A percentile compares a stretch with the other conserved stretches of the same genome.
phyloP scores from a whole-genome alignment of 2,113 vertebrate species.

The Todiramphus chloris region DNA sequence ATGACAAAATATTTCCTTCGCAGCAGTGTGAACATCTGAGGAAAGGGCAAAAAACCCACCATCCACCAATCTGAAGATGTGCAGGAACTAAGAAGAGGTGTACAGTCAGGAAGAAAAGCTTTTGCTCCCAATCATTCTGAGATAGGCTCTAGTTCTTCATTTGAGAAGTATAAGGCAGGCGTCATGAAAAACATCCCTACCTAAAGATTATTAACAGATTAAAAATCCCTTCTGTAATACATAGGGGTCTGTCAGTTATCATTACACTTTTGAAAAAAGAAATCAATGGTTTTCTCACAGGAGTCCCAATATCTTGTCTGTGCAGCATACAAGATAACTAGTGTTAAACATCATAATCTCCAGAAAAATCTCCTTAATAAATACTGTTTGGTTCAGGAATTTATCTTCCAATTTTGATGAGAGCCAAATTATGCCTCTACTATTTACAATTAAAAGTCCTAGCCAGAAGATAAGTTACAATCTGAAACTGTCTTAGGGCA shows the following conservation, averaged over 20 bases:
- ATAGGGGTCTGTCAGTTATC: neutral
- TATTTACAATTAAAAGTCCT: neutral
- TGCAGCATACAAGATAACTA: neutral
- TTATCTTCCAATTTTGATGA: neutral
- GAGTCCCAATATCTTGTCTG: neutral
- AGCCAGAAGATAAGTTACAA: neutral
- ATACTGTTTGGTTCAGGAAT: neutral
- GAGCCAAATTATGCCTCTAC: neutral
- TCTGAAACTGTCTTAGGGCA: neutral
- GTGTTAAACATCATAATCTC: neutral
- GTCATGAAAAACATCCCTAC: neutral
- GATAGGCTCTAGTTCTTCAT: neutral
- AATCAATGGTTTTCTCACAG: neutral
- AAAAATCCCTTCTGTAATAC: neutral
- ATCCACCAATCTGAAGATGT: neutral
- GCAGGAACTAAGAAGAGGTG: neutral
- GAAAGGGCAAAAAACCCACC: neutral
- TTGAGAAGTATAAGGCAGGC: neutral
- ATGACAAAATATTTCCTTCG: neutral
- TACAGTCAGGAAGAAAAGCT: neutral
- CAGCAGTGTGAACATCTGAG: neutral
- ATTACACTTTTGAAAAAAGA: neutral
- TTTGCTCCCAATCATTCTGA: neutral
- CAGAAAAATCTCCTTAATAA: neutral
- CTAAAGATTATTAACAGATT: neutral